These are phyloP conservation scores for Rhinogobius similis DNA, from an alignment of 2,113 vertebrate species.

Conservation along the genomic window DNA sequence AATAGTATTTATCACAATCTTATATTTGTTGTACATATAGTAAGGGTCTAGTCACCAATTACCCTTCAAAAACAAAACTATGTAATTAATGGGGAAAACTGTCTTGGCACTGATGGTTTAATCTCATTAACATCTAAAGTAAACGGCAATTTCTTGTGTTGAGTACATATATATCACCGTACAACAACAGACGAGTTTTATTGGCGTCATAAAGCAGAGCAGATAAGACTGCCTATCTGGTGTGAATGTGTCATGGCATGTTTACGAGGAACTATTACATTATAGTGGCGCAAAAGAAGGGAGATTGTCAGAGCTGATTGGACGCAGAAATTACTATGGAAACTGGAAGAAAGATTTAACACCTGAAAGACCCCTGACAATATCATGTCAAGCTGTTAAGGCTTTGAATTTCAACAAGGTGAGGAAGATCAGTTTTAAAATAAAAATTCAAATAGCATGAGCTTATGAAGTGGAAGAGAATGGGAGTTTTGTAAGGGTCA, in stretches of 20 bases:
- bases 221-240: slow-evolving; percentile 49
- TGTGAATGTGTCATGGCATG: slow-evolving; percentile 34
- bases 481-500: neutral
- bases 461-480: neutral
- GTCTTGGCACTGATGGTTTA: slow-evolving; percentile 9
- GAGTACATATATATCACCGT: slow-evolving; percentile 28
- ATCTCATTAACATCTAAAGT: slow-evolving; percentile 8
- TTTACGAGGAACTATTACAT: slow-evolving; percentile 41
- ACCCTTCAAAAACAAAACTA: too few relatives aligned
- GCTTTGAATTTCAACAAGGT: neutral
- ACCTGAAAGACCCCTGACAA: slow-evolving; percentile 18
- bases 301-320: slow-evolving; percentile 21
- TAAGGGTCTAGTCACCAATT: too few relatives aligned
- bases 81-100: too few relatives aligned
- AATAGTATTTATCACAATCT: too few relatives aligned
- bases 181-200: slow-evolving; percentile 37
- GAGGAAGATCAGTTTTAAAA: neutral
- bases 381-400: slow-evolving; percentile 6
- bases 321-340: slow-evolving; percentile 23
- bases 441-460: neutral
- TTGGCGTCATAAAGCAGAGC: slow-evolving; percentile 41
- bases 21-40: too few relatives aligned
- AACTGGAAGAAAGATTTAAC: slow-evolving; percentile 17
- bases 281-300: slow-evolving; percentile 15
- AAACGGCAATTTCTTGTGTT: slow-evolving; percentile 7